Base-by-base conservation (phyloP, 2,888 invertebrate species). In the Agrenia bidenticulata region DNA sequence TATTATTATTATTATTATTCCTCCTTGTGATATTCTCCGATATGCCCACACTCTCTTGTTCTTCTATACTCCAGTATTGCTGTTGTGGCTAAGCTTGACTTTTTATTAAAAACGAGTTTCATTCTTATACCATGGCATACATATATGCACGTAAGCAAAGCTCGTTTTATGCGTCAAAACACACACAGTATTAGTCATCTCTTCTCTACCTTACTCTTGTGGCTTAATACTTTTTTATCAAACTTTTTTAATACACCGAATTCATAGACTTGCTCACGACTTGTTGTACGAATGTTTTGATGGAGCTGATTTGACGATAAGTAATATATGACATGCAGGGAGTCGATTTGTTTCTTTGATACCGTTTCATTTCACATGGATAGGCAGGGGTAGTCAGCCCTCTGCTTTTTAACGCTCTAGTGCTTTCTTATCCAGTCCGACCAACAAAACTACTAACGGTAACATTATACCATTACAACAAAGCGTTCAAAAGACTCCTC, bases 291-390 rank as follows among this genome's bases (percentile, higher is more conserved):
- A 45, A 15, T 45, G 19, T 17, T 45, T 5, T 19, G 45, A 15
- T 32, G 45, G 45, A 45, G 45, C 9, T 5, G 45, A 45, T 45
- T 45, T 51, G 24, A 51, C 19, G 51, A 51, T 51, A 51, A 51
- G 51, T 23, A 4, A 51, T 24, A 51, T 51, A 23, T 51, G 51
- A 51, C 51, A 51, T 51, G 51, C 24, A 51, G 24, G 24, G 51
- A 51, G 51, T 24, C 51, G 51, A 51, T 51, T 51, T 51, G 51
- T 51, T 51, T 15, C 51, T 24, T 45, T 45, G 45, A 45, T 45
- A 45, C 45, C 7, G 15, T 45, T 45, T 45, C 19, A 45, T 45
- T 45, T 45, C 45, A 45, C 45, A 45, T 45, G 45, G n/a, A 15
- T 19, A 45, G 45, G 45, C 45, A 45, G 19, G 15, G 45, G 7